Percentiles rank a stretch among this genome's conserved stretches.
Evolutionary conservation across 2,888 invertebrate genomes (phyloP).

Genomic region (Tachina lurida): DNA sequence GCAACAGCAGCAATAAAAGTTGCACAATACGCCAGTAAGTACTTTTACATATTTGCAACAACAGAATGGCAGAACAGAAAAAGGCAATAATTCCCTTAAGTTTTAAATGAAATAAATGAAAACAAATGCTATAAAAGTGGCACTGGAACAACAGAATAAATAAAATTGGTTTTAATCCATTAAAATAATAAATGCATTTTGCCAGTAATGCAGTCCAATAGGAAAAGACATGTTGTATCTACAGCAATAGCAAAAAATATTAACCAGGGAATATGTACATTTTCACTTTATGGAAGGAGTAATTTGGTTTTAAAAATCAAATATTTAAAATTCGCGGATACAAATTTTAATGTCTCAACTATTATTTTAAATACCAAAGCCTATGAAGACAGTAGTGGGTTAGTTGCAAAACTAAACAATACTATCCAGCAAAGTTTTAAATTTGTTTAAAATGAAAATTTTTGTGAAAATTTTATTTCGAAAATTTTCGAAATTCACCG

Average conservation of each 20-base stretch:
- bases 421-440: too few relatives aligned
- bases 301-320: too few relatives aligned
- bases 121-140: constrained; percentile 51
- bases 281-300: background rate
- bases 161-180: constrained; percentile 46
- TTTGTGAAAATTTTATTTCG: too few relatives aligned
- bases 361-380: too few relatives aligned
- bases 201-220: constrained; percentile 20
- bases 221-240: constrained; percentile 19
- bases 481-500: too few relatives aligned
- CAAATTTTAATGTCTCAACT: too few relatives aligned
- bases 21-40: constrained; percentile 37
- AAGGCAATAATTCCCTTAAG: constrained; percentile 48
- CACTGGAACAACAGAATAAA: constrained; percentile 37
- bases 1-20: constrained; percentile 14
- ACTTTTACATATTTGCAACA: constrained; percentile 15
- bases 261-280: background rate
- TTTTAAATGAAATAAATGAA: constrained; percentile 59
- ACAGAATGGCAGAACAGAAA: constrained; percentile 5
- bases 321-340: too few relatives aligned
- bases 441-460: too few relatives aligned
- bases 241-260: background rate
- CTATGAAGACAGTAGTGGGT: too few relatives aligned
- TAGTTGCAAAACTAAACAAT: too few relatives aligned
- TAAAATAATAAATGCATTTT: constrained; percentile 29